Evolutionary conservation across 2,113 vertebrate genomes (phyloP).

Genomic region (Grallaria varia): DNA sequence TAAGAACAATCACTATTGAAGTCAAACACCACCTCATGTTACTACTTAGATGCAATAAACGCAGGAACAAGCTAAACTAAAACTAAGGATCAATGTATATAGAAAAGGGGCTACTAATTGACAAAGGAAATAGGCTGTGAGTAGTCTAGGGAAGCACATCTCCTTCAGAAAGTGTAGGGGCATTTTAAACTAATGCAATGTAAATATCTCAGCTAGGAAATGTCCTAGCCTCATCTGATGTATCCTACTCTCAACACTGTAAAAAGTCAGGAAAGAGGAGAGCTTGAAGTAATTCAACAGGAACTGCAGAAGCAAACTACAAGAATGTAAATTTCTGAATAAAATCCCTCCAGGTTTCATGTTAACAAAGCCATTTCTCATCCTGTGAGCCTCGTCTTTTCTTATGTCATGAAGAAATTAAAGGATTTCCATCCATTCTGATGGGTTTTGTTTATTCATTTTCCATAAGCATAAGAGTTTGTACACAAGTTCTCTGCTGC

Average conservation of each 20-base stretch:
- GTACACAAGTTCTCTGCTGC: neutral
- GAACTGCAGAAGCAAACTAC: neutral
- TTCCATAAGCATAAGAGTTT: neutral
- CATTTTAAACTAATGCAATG: neutral
- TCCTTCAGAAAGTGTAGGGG: neutral
- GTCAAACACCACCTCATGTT: rapidly evolving
- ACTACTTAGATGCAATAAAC: neutral
- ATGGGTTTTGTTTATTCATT: neutral
- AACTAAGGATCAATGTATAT: neutral
- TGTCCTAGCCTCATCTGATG: neutral
- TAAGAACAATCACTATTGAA: neutral
- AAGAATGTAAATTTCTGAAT: neutral
- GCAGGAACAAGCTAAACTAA: neutral
- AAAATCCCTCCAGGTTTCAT: neutral
- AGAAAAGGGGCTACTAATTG: neutral
- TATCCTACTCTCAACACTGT: neutral
- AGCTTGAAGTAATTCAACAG: neutral
- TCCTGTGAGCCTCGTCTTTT: neutral
- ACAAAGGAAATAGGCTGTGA: neutral
- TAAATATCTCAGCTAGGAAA: neutral
- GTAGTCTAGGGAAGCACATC: neutral
- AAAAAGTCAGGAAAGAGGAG: neutral
- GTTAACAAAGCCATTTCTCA: neutral
- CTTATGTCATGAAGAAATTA: neutral
- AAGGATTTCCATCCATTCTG: neutral